Percentiles rank a stretch among this genome's conserved stretches.
Evolutionary conservation across 1,140 invertebrate genomes (phyloP).

Genomic region (Kradibia gibbosae): DNA sequence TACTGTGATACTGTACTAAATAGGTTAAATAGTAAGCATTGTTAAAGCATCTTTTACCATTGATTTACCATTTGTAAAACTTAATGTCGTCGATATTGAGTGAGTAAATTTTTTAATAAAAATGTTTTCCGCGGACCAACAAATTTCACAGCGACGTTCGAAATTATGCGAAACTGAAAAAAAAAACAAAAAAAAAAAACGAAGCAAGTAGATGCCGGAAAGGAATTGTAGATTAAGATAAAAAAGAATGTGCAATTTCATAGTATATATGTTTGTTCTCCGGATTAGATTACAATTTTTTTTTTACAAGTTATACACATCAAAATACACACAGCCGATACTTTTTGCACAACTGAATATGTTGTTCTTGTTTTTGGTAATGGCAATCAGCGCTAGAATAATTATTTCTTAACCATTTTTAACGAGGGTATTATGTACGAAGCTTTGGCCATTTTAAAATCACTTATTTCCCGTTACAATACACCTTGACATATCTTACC

Average conservation of each 20-base stretch:
- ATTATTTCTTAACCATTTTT: constrained; percentile 32
- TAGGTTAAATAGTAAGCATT: constrained; percentile 20
- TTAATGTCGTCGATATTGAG: too few relatives aligned
- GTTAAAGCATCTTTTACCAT: constrained; percentile 9
- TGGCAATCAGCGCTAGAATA: constrained; percentile 26
- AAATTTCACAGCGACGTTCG: not conserved
- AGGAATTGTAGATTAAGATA: not conserved
- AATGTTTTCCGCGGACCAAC: too few relatives aligned
- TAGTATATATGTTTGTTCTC: constrained; percentile 39
- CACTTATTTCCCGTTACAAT: constrained; percentile 34
- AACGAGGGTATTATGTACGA: constrained; percentile 33
- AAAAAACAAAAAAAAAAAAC: constrained; percentile 21
- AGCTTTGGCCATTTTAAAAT: constrained; percentile 20
- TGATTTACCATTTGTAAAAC: not conserved
- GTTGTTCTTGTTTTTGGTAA: constrained; percentile 22
- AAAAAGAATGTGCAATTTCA: constrained; percentile 8
- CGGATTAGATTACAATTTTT: constrained; percentile 22
- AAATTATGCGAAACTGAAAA: not conserved
- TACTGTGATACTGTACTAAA: constrained; percentile 44
- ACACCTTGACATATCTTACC: constrained; percentile 28
- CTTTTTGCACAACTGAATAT: constrained; percentile 41
- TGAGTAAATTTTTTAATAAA: too few relatives aligned
- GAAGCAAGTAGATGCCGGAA: not conserved
- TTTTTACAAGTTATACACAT: constrained; percentile 45
- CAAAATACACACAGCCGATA: constrained; percentile 35